Base-by-base conservation (phyloP, 1,140 invertebrate genomes). In the Cylas formicarius region DNA sequence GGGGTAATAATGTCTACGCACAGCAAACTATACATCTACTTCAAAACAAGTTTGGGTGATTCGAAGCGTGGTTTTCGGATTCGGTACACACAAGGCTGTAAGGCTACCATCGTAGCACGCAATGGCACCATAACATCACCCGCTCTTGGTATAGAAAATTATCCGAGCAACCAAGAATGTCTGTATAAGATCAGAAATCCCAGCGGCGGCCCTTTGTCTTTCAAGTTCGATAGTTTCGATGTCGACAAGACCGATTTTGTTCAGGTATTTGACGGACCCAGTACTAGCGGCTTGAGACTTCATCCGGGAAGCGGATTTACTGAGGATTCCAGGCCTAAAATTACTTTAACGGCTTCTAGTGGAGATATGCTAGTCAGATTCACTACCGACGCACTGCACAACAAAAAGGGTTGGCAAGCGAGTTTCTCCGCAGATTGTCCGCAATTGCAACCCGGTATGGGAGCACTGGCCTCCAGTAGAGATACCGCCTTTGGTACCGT, bases 341-440 rank as follows among this genome's bases (percentile, higher is more conserved):
- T 93, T 29, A 92, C 89, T 7, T 67, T 96, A 50, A 94, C 91
- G 7, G 90, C 91, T 22, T 88, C 90, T 19, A 91, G 88, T 56
- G 90, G 91, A 13, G 86, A 92, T 67, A 88, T 95, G 83, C 67
- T 90, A 3, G 72, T 96, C 34, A 75, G 87, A 58, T 96, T 96
- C 66, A 74, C 78, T 13, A 86, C 88, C 21, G 91, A 95, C 71
- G 86, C 90, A 19, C 66, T 95, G 32, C 83, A 91, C 58, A 86
- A 81, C 61, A 78, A 76, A 31, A 72, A 72, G 51, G 78, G 92
- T 48, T 96, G 89, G 88, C 81, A 84, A 65, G 88, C 90, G 16
- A 85, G 82, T 10, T 97, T 91, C 68, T 94, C 90, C 52, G 89
- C 91, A 87, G 92, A 96, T 70, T 97, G 93, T 67, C 89, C 90